These are phyloP conservation scores for Hydropsyche betteni DNA, from an alignment of 2,888 invertebrate species.

Conservation along the genomic window DNA sequence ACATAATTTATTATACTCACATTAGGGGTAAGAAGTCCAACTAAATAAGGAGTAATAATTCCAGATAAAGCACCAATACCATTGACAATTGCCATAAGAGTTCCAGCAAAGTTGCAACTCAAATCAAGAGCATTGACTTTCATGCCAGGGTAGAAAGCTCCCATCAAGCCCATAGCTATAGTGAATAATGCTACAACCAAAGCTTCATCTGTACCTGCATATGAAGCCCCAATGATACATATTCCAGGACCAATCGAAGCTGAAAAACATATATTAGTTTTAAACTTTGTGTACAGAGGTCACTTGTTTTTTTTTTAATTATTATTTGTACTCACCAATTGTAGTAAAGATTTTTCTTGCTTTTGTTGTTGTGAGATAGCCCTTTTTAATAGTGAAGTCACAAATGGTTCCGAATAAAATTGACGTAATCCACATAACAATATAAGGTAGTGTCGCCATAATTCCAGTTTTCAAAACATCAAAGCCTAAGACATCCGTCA, in stretches of 20 bases:
- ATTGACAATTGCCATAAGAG: constrained; percentile 75
- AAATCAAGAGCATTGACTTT: constrained; percentile 75
- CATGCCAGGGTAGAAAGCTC: constrained; percentile 76
- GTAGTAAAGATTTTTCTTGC: constrained; percentile 75
- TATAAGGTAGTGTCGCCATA: constrained; percentile 71
- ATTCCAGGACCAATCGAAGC: constrained; percentile 75
- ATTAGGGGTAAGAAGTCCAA: constrained; percentile 72
- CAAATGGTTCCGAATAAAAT: constrained; percentile 72
- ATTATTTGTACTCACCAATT: constrained; percentile 64
- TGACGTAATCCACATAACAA: constrained; percentile 73
- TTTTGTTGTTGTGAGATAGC: constrained; percentile 65
- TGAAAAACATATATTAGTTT: constrained; percentile 53
- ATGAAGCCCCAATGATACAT: constrained; percentile 74
- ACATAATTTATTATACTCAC: constrained; percentile 60
- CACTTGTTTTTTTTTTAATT: not conserved
- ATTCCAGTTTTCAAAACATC: constrained; percentile 71
- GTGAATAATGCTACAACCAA: constrained; percentile 71
- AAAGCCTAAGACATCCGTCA: constrained; percentile 73
- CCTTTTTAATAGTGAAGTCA: constrained; percentile 72
- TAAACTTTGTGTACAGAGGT: not conserved
- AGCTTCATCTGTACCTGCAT: constrained; percentile 72
- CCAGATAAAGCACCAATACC: constrained; percentile 78
- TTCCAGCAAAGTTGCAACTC: constrained; percentile 73
- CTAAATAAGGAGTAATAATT: constrained; percentile 74
- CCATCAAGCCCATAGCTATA: constrained; percentile 75